Percentiles rank a stretch among this genome's conserved stretches.
Conservation (phyloP, 2,888 invertebrate genomes). For the Octonoba sinensis region DNA sequence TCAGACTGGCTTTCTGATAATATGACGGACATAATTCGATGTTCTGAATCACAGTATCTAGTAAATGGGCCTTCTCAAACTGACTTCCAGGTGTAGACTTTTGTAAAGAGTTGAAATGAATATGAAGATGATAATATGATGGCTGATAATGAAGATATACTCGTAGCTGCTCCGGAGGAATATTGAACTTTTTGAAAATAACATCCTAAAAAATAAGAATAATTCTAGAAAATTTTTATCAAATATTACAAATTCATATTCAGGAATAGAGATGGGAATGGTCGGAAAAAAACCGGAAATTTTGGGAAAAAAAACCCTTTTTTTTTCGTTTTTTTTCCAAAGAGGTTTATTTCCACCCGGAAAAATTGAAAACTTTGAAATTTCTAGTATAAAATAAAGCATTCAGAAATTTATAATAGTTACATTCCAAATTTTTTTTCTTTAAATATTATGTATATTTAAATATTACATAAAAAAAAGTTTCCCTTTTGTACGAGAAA, state of each 20-base stretch:
- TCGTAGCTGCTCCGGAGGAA: constrained; percentile 79
- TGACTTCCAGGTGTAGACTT: constrained; percentile 82
- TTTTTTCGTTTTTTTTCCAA: too few species aligned
- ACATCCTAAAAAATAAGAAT: constrained; percentile 70
- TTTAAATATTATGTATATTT: too few species aligned
- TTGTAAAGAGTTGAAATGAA: constrained; percentile 88
- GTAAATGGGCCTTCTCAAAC: constrained; percentile 87
- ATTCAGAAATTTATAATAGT: too few species aligned
- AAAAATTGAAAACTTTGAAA: too few species aligned
- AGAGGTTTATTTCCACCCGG: too few species aligned
- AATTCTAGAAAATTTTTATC: not conserved
- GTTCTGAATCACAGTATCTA: constrained; percentile 91
- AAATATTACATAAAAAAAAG: too few species aligned
- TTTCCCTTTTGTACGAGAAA: too few species aligned
- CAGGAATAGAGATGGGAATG: too few species aligned
- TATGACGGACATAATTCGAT: constrained; percentile 85
- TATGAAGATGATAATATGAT: constrained; percentile 95
- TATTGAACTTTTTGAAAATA: constrained; percentile 82
- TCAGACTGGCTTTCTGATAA: constrained; percentile 85
- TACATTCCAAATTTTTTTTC: too few species aligned
- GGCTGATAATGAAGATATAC: constrained; percentile 96
- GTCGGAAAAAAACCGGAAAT: too few species aligned
- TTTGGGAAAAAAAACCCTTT: too few species aligned
- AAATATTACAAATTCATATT: not conserved
- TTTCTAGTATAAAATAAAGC: too few species aligned